Evolutionary conservation across 2,888 invertebrate species (phyloP).

Genomic region (Melipona bicolor): DNA sequence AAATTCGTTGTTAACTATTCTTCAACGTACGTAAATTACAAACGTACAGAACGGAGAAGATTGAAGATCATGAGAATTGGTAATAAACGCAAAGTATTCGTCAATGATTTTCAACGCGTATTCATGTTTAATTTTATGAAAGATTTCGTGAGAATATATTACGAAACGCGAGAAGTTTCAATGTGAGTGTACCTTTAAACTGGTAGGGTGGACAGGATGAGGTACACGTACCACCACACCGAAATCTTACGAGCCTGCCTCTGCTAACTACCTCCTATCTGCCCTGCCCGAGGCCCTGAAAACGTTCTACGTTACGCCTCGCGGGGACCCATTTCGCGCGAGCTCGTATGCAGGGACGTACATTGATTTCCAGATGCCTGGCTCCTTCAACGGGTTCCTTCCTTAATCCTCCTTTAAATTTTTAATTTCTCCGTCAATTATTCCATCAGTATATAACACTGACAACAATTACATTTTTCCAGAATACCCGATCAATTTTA

Average conservation of each 20-base stretch:
- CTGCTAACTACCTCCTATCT: constrained; percentile 82
- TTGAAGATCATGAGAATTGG: background rate
- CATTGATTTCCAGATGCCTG: constrained; percentile 51
- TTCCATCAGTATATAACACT: background rate
- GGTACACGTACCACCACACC: constrained; percentile 78
- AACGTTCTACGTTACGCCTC: constrained; percentile 81
- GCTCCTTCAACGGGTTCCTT: constrained; percentile 17
- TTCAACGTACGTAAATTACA: background rate
- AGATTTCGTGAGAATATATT: background rate
- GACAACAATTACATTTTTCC: background rate
- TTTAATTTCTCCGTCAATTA: too few species aligned
- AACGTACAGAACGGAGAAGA: background rate
- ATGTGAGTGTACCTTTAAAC: constrained; percentile 66
- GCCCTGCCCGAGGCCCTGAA: constrained; percentile 81
- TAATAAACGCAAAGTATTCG: too few species aligned
- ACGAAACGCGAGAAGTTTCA: background rate
- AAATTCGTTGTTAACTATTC: background rate
- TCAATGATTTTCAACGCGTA: background rate
- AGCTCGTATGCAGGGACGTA: constrained; percentile 69
- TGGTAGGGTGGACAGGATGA: constrained; percentile 76
- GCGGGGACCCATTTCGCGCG: constrained; percentile 83
- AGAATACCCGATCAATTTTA: background rate
- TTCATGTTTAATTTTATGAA: background rate
- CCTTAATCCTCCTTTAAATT: background rate
- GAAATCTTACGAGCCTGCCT: constrained; percentile 81